Evolutionary conservation across 2,888 invertebrate genomes (phyloP), one percentile per base, ranked within the genome.

Genomic region (Aspidiotus rigidus): DNA sequence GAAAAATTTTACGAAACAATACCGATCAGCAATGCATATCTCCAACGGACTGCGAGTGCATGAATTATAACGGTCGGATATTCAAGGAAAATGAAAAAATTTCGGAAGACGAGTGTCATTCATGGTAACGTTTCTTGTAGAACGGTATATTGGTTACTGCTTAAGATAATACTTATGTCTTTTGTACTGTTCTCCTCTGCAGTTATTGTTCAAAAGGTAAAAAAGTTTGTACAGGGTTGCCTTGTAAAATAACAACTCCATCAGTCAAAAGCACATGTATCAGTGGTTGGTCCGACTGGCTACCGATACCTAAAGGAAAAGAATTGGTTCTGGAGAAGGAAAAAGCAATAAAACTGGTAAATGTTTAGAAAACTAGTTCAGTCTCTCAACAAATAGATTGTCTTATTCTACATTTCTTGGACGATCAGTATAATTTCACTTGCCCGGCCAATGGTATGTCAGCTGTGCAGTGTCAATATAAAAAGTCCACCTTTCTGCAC

Each of bases 1-100:
- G 86, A 53, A 81, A 86, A 72, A 86, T 93, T 0, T 89, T 87
- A 77, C 80, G 82, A 62, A 91, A 90, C 77, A 80, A 82, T 13
- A 84, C 84, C 0, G 83, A 85, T 57, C 78, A 79, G 0, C 85
- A 87, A 53, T 94, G 94, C 76, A 85, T 93, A 7, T 87, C 90
- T 0, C 84, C 85, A 66, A 81, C 83, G 0, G 80, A 83, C 61
- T 94, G 93, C 77, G 83, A 83, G 72, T 91, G 92, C 74, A 80
- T 87, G 79, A 82, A 85, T 49, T 78, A 87, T 16, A 83, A 87
- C 69, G 89, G 86, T 0, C 75, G 74, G 62, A 81, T 83, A 15
- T 85, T 87, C 75, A 84, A 85, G 69, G 93, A 93, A 77, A 90
- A 92, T 0, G 91, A 91, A 75, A 76, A 86, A 28, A 82, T 90